Percentiles rank a stretch among this genome's conserved stretches.
Conservation (phyloP, 2,888 invertebrate species). For the Nemotelus pantherinus region DNA sequence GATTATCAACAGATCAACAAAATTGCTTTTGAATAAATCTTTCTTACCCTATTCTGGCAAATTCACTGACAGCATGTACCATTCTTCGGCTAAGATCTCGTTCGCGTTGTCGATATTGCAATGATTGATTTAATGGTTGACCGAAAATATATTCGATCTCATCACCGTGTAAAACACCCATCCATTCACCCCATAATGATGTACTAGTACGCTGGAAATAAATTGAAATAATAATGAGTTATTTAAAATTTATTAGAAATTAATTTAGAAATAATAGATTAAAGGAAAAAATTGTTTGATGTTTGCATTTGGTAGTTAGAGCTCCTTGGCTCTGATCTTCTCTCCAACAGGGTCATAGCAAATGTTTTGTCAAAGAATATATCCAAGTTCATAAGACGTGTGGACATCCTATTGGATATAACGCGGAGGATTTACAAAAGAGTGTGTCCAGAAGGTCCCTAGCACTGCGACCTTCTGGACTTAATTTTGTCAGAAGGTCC, state of each 20-base stretch:
- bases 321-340: no score
- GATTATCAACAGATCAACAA: no score
- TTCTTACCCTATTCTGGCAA: slow-evolving; percentile 92
- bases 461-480: no score
- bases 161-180: slow-evolving; percentile 98
- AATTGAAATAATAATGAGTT: slow-evolving; percentile 15
- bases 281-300: background rate
- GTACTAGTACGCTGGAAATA: slow-evolving; percentile 83
- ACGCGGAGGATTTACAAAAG: no score
- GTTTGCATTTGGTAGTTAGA: no score
- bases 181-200: slow-evolving; percentile 98
- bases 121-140: slow-evolving; percentile 88
- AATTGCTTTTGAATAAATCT: no score
- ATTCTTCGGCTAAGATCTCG: slow-evolving; percentile 88
- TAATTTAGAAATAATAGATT: background rate
- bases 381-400: no score
- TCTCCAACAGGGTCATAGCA: no score
- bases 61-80: slow-evolving; percentile 92
- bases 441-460: no score
- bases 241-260: slow-evolving; percentile 3
- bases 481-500: no score
- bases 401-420: no score
- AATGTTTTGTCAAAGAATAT: no score
- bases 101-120: slow-evolving; percentile 87
- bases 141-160: slow-evolving; percentile 99